phyloP scores from a whole-genome alignment of 1,140 invertebrate species.

The Leptopilina clavipes region DNA sequence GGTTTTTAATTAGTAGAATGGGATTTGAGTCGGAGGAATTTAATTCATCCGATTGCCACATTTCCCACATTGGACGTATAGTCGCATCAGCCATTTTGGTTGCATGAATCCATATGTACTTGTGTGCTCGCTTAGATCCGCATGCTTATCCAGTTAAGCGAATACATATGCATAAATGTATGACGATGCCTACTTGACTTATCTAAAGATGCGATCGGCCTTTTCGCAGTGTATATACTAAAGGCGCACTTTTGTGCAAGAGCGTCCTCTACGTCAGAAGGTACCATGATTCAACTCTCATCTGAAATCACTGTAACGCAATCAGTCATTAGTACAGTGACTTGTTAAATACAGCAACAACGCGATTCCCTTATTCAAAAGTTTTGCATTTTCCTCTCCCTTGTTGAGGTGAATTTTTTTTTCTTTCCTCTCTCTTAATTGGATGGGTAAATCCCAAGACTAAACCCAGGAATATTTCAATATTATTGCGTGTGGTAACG shows the following conservation, averaged over 20 bases:
- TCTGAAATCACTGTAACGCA: constrained; percentile 53
- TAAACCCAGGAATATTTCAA: neutral
- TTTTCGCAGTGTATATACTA: constrained; percentile 30
- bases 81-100: constrained; percentile 19
- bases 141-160: constrained; percentile 35
- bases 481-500: constrained; percentile 25
- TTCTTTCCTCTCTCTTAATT: neutral
- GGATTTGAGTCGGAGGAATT: constrained; percentile 42
- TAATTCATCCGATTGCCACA: constrained; percentile 41
- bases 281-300: constrained; percentile 35
- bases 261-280: neutral
- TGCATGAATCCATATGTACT: constrained; percentile 26
- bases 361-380: neutral
- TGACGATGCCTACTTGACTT: constrained; percentile 37
- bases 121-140: constrained; percentile 30
- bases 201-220: constrained; percentile 26
- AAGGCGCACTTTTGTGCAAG: constrained; percentile 30
- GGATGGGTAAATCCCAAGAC: constrained; percentile 15
- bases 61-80: constrained; percentile 32
- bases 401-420: constrained; percentile 6
- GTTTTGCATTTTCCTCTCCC: constrained; percentile 25
- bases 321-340: constrained; percentile 47
- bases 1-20: constrained; percentile 37
- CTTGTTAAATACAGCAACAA: constrained; percentile 45
- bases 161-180: constrained; percentile 42